Conservation (phyloP, 2,113 vertebrate genomes). For the Laticauda laticaudata region DNA sequence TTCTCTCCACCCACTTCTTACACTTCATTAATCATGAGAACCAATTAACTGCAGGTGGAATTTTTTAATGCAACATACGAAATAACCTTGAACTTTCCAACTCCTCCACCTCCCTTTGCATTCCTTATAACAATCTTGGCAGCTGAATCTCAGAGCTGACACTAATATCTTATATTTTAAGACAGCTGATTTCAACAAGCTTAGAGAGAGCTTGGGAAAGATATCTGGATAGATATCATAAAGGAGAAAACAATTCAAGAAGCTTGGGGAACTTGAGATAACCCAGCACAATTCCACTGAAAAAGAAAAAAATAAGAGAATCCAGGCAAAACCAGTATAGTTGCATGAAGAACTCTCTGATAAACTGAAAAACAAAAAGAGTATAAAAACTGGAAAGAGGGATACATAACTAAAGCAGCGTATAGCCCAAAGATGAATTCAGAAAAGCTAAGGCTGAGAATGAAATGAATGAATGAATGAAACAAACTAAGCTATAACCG, state of each 20-base stretch:
- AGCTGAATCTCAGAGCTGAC: too few relatives aligned
- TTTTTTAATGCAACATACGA: too few relatives aligned
- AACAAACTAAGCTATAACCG: background rate
- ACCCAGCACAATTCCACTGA: background rate
- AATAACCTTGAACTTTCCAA: too few relatives aligned
- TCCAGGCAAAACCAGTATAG: background rate
- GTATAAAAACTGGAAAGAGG: background rate
- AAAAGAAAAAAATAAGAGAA: background rate
- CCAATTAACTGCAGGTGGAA: too few relatives aligned
- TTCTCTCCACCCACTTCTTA: too few relatives aligned
- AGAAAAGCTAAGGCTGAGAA: background rate
- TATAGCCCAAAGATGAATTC: background rate
- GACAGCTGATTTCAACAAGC: background rate
- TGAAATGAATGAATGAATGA: background rate
- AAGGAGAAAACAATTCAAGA: background rate
- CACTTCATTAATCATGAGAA: too few relatives aligned
- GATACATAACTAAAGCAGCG: background rate
- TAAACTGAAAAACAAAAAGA: background rate
- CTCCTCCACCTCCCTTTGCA: too few relatives aligned
- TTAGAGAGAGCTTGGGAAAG: background rate
- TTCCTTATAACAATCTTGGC: too few relatives aligned
- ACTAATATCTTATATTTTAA: background rate
- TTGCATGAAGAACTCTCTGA: background rate
- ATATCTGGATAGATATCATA: background rate
- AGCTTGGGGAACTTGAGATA: background rate